These are phyloP conservation scores for rat (Rattus norvegicus) DNA, from an alignment of 2,113 vertebrate species.

Conservation along the genomic window GRCr8 NC_086028.1:22709501-22710000, in stretches of 20 bases:
- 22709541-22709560: background rate
- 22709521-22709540: background rate
- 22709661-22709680: background rate
- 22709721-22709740: background rate
- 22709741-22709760: background rate
- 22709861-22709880: constrained; percentile 62
- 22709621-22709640: background rate
- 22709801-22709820: constrained; percentile 43
- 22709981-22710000: constrained; percentile 78
- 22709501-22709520: background rate
- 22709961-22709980: constrained; percentile 70
- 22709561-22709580: background rate
- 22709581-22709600: background rate
- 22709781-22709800: background rate
- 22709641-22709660: background rate
- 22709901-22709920: constrained; percentile 72
- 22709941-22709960: constrained; percentile 61
- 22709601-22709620: background rate
- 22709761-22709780: background rate
- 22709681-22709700: background rate
- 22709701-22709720: background rate
- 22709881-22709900: constrained; percentile 68
- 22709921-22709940: constrained; percentile 57
- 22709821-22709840: constrained; percentile 49
- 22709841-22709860: constrained; percentile 69